Evolutionary conservation across 2,113 vertebrate genomes (phyloP).

Genomic region (Hemiprocne comata): DNA sequence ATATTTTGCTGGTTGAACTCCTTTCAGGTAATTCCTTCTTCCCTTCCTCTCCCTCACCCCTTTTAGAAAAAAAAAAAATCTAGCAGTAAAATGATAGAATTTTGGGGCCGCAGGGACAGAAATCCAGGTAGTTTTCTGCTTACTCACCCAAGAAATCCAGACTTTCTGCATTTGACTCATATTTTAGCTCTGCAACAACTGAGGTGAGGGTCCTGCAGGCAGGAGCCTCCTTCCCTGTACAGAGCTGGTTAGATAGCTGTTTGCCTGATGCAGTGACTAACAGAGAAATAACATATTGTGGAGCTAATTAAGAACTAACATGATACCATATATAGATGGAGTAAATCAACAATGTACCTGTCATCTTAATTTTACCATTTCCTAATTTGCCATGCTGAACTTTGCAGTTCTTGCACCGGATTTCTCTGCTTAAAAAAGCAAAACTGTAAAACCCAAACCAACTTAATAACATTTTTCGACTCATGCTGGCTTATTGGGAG

Average conservation of each 20-base stretch:
- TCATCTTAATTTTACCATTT: background rate
- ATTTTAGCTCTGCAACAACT: rapidly evolving
- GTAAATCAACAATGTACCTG: background rate
- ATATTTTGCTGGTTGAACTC: background rate
- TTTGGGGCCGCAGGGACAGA: background rate
- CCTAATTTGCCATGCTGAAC: background rate
- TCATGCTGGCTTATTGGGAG: rapidly evolving
- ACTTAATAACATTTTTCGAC: background rate
- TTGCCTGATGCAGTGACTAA: background rate
- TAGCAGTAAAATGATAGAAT: too few species aligned
- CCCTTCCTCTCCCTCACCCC: background rate
- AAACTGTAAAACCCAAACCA: background rate
- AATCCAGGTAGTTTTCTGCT: background rate
- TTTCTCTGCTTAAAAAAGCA: background rate
- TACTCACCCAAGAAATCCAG: background rate
- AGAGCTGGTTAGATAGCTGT: background rate
- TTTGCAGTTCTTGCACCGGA: background rate
- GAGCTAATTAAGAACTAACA: background rate
- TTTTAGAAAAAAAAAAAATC: background rate
- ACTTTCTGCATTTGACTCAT: rapidly evolving
- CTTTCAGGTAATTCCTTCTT: background rate
- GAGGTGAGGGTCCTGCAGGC: background rate
- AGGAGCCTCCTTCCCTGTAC: background rate
- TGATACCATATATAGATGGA: background rate
- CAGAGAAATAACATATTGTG: background rate